Base-by-base conservation (phyloP, 1,140 invertebrate genomes). In the Apis florea region DNA sequence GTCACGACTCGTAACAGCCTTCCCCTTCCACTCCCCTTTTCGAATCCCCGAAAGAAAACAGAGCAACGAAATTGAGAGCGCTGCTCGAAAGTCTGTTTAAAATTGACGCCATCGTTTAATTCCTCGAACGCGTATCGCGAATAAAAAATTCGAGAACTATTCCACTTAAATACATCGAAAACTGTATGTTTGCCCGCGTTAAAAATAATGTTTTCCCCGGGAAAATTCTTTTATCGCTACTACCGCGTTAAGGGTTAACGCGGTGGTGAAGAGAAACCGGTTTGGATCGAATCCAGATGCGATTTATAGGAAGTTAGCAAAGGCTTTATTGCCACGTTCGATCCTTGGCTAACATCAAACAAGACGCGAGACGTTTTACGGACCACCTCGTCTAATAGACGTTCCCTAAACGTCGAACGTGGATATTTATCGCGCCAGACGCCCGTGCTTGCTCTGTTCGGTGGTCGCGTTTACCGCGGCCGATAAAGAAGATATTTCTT, bases 391-490 rank as follows among this genome's bases (percentile, higher is more conserved):
- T 81, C 59, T 85, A 81, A 81, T 40, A 72, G 71, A 80, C 77
- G 68, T 75, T n/a, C 31, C 54, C 19, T 70, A 75, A 84, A 85
- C 47, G 84, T 84, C 64, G 67, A 74, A 80, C 47, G 24, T 49
- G 53, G 73, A 84, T 85, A 80, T 85, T 85, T 84, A 84, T 85
- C 83, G 24, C 31, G n/a, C 13, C 58, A 40, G 67, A 70, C 40
- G 54, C 49, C 19, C n/a, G 19, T 47, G 54, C n/a, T n/a, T n/a
- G 10, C 31, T 21, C 54, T 51, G 26, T 53, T 13, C 4, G 13
- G 11, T 63, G 51, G 49, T 58, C 47, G n/a, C 31, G 40, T 71
- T 15, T 66, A 40, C 54, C n/a, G 49, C 26, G 26, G n/a, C 59
- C 64, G 47, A 80, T 64, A 74, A 49, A 64, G 49, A 21, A 21